Conservation (phyloP, 2,113 vertebrate genomes). For the Rhinolophus sinicus region DNA sequence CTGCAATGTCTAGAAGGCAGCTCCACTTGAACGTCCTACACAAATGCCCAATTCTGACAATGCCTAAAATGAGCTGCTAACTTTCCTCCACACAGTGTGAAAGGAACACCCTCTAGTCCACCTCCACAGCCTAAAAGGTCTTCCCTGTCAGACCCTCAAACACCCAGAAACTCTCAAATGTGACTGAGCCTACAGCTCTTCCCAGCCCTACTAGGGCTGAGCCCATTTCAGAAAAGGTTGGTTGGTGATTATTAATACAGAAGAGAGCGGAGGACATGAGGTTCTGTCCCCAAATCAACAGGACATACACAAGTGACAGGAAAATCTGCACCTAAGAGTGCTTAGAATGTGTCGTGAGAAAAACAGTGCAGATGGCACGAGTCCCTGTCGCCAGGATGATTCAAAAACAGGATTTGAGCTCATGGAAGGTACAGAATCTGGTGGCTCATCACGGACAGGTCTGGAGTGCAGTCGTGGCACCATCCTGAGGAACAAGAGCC, state of each 20-base stretch:
- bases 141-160: not conserved
- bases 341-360: not conserved
- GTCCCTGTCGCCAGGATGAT: not conserved
- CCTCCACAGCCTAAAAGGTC: not conserved
- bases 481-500: not conserved
- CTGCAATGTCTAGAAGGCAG: not conserved
- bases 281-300: not conserved
- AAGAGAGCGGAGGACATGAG: not conserved
- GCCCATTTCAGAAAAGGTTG: not conserved
- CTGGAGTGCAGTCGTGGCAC: not conserved
- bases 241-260: not conserved
- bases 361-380: not conserved
- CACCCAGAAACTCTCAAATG: too few species aligned
- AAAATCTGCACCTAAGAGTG: not conserved
- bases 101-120: not conserved
- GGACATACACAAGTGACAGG: rapidly evolving
- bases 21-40: not conserved
- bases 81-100: not conserved
- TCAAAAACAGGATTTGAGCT: not conserved
- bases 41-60: not conserved
- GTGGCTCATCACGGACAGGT: not conserved
- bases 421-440: not conserved
- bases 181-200: not conserved
- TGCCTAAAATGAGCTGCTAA: not conserved
- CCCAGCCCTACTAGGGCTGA: not conserved